phyloP scores from a whole-genome alignment of 1,140 invertebrate species.

The Bursaphelenchus mucronatus region DNA sequence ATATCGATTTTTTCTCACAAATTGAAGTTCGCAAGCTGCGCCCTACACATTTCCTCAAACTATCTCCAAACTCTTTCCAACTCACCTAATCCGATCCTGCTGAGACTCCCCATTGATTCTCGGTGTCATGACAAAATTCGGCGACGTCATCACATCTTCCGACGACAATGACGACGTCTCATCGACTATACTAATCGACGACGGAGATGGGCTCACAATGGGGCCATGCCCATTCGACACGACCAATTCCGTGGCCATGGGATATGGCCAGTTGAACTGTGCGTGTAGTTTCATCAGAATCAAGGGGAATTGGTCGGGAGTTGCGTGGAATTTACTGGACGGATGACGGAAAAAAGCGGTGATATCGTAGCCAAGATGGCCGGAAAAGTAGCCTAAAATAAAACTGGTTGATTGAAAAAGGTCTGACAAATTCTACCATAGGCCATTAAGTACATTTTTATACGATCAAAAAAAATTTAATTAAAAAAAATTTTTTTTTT shows the following conservation, averaged over 20 bases:
- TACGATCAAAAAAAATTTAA: too few species aligned
- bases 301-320: conserved; percentile 47
- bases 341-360: conserved; percentile 28
- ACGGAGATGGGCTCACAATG: conserved; percentile 6
- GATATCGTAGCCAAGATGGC: conserved; percentile 51
- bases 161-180: conserved; percentile 26
- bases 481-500: too few species aligned
- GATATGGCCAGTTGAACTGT: conserved; percentile 58
- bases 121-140: not conserved
- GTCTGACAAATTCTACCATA: too few species aligned
- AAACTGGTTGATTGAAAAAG: too few species aligned
- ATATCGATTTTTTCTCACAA: too few species aligned
- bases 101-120: not conserved
- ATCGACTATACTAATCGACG: conserved; percentile 19
- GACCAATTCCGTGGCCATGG: conserved; percentile 28
- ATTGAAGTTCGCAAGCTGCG: too few species aligned
- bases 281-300: conserved; percentile 58
- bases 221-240: not conserved
- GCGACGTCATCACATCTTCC: conserved; percentile 14
- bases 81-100: conserved; percentile 1
- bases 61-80: not conserved
- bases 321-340: conserved; percentile 24
- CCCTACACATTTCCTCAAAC: too few species aligned
- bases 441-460: too few species aligned
- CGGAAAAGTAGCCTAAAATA: conserved; percentile 52